Evolutionary conservation across 1,140 invertebrate species (phyloP).

Genomic region (Scaptomyza hsui): DNA sequence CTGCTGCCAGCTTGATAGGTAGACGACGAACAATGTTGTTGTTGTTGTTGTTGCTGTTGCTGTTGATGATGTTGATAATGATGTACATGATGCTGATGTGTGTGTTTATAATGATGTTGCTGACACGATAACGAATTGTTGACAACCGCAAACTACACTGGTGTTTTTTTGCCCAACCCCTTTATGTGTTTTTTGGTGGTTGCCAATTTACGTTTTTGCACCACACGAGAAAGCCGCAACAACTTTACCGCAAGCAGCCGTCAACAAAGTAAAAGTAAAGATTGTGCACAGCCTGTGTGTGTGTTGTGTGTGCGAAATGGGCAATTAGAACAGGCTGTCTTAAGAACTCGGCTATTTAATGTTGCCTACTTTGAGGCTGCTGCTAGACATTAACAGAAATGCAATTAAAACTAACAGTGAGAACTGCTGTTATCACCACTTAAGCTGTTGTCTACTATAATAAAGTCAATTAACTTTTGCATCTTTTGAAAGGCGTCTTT

Average conservation of each 20-base stretch:
- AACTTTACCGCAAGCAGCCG: constrained; percentile 9
- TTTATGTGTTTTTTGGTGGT: constrained; percentile 7
- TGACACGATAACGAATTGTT: constrained; percentile 42
- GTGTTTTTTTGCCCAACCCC: constrained; percentile 31
- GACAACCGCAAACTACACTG: constrained; percentile 53
- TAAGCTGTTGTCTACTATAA: neutral
- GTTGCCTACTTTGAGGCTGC: neutral
- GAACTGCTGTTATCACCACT: neutral
- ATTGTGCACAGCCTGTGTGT: neutral
- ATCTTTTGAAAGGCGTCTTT: too few species aligned
- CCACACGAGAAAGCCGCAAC: constrained; percentile 17
- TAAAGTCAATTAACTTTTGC: too few species aligned
- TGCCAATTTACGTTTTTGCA: constrained; percentile 34
- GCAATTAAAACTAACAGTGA: neutral
- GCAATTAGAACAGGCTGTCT: neutral
- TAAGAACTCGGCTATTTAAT: neutral
- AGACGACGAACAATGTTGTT: constrained; percentile 6
- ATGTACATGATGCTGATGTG: constrained; percentile 1
- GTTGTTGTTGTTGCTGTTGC: neutral
- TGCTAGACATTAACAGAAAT: neutral
- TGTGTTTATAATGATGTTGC: neutral
- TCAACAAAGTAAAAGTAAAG: neutral
- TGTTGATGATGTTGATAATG: neutral
- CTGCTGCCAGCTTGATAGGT: constrained; percentile 19
- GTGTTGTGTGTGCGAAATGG: neutral